phyloP scores from a whole-genome alignment of 2,113 vertebrate species.

The Poicephalus gulielmi region DNA sequence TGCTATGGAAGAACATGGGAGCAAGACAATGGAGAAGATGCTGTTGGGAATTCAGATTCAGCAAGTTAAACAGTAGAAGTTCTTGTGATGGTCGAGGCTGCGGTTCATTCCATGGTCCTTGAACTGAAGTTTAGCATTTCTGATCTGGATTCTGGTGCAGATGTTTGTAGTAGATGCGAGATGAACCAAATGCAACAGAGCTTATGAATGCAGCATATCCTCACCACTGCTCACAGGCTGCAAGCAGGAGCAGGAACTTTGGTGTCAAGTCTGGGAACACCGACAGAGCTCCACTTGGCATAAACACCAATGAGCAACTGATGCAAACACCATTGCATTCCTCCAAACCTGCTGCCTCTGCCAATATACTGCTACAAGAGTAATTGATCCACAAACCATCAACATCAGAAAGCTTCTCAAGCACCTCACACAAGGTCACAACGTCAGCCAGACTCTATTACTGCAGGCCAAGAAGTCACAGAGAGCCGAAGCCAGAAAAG shows the following conservation, averaged over 20 bases:
- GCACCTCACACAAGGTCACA: background rate
- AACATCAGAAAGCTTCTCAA: background rate
- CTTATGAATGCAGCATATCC: background rate
- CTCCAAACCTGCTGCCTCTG: background rate
- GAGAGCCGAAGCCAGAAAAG: background rate
- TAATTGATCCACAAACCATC: background rate
- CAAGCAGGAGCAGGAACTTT: background rate
- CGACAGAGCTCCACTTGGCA: background rate
- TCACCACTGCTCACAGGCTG: background rate
- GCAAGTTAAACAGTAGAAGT: fast-evolving
- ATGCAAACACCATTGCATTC: fast-evolving
- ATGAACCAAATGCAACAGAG: background rate
- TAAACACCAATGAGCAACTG: background rate
- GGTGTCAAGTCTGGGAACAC: background rate
- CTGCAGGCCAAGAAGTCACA: background rate
- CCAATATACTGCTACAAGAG: background rate
- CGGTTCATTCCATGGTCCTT: background rate
- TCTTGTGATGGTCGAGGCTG: fast-evolving
- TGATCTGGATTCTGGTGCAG: background rate
- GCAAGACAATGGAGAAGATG: background rate
- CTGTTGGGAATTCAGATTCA: background rate
- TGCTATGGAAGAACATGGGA: background rate
- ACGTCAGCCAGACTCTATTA: background rate
- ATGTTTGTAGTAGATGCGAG: background rate
- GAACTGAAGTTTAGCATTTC: background rate